phyloP scores from a whole-genome alignment of 2,888 invertebrate genomes.

The Amphiduros pacificus region DNA sequence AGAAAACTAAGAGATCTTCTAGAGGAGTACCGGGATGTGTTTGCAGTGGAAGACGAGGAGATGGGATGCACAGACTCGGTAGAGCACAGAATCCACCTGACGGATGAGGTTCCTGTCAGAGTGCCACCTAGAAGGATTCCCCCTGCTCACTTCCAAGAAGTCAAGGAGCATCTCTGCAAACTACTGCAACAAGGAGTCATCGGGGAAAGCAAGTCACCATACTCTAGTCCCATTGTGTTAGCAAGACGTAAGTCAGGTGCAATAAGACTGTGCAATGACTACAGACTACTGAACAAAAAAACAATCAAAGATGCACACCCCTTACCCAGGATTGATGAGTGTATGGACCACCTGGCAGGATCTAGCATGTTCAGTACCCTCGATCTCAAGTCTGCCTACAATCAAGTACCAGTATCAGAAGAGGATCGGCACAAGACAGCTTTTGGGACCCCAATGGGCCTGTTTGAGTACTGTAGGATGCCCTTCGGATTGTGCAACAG shows the following conservation, averaged over 20 bases:
- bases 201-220: neutral
- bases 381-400: neutral
- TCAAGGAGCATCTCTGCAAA: neutral
- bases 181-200: neutral
- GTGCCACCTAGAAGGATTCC: neutral
- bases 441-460: neutral
- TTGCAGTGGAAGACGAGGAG: slow-evolving; percentile 1
- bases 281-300: neutral
- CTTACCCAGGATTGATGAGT: neutral
- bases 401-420: neutral
- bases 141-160: neutral
- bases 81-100: neutral
- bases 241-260: neutral
- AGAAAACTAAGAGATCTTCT: neutral
- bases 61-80: neutral
- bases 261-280: neutral
- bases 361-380: neutral
- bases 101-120: neutral
- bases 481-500: slow-evolving; percentile 4
- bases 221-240: neutral
- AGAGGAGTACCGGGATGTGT: neutral
- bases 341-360: neutral
- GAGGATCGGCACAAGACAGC: slow-evolving; percentile 3
- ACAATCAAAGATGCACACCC: neutral
- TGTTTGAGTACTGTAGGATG: slow-evolving; percentile 3